phyloP scores from a whole-genome alignment of 2,113 vertebrate species.

The Sprattus sprattus region DNA sequence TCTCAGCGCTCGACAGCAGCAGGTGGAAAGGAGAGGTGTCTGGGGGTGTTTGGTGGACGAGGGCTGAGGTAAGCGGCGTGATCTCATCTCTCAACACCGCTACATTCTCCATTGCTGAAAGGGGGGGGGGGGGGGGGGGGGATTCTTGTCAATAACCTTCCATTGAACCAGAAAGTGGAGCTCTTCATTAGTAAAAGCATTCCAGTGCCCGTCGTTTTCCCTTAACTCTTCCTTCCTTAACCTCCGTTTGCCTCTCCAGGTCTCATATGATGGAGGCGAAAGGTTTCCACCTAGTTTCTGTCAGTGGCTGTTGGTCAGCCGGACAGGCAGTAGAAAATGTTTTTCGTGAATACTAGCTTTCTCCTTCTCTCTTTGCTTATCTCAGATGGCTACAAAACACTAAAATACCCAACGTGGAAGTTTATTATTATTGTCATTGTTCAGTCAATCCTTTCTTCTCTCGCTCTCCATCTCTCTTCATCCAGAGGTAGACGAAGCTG shows the following conservation, averaged over 20 bases:
- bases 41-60: not conserved
- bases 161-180: not conserved
- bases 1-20: not conserved
- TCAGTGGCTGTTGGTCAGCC: not conserved
- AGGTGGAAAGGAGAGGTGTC: not conserved
- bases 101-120: slow-evolving; percentile 17
- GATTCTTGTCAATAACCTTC: not conserved
- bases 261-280: too few relatives aligned
- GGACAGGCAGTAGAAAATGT: too few relatives aligned
- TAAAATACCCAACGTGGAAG: not conserved
- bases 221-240: not conserved
- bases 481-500: slow-evolving; percentile 60
- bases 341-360: not conserved
- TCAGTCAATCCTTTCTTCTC: not conserved
- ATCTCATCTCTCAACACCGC: not conserved
- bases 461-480: slow-evolving; percentile 45
- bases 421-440: not conserved
- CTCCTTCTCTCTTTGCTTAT: not conserved
- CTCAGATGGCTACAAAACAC: not conserved
- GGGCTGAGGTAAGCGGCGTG: not conserved
- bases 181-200: not conserved
- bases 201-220: not conserved
- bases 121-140: too few relatives aligned
- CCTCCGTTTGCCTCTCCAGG: not conserved
- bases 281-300: not conserved